phyloP scores from a whole-genome alignment of 2,888 invertebrate genomes.

The Mimas tiliae region DNA sequence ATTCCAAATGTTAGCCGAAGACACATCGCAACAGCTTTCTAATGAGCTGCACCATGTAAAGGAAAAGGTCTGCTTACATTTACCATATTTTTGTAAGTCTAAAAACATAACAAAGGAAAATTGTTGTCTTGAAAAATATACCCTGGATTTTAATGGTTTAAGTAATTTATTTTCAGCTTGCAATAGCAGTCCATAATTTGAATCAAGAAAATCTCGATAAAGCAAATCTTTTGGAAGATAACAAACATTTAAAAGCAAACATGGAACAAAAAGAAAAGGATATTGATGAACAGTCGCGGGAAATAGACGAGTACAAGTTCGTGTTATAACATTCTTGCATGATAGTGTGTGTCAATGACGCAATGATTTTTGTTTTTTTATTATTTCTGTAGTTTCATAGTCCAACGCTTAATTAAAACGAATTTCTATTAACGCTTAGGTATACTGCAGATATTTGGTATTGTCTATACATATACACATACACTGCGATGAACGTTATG shows the following conservation, averaged over 20 bases:
- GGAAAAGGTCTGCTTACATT: constrained; percentile 62
- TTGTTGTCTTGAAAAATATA: too few species aligned
- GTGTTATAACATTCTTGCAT: constrained; percentile 28
- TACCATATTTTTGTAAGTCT: neutral
- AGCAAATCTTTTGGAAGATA: constrained; percentile 55
- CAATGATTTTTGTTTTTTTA: too few species aligned
- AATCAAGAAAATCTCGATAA: constrained; percentile 65
- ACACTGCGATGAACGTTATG: too few species aligned
- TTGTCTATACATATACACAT: too few species aligned
- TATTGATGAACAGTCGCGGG: constrained; percentile 49
- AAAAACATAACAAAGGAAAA: too few species aligned
- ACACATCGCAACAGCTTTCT: constrained; percentile 64
- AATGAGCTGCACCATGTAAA: constrained; percentile 67
- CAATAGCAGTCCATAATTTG: constrained; percentile 59
- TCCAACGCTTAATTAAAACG: too few species aligned
- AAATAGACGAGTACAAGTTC: constrained; percentile 63
- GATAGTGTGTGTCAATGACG: neutral
- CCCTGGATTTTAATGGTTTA: too few species aligned
- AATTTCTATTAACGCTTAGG: too few species aligned
- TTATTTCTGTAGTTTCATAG: too few species aligned
- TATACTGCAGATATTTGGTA: too few species aligned
- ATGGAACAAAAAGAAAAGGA: constrained; percentile 57
- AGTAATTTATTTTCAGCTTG: constrained; percentile 53
- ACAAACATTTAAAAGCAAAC: constrained; percentile 44
- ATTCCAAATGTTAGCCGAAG: constrained; percentile 70